Base-by-base conservation (phyloP, 2,888 invertebrate genomes). In the Pristionchus mayeri region DNA sequence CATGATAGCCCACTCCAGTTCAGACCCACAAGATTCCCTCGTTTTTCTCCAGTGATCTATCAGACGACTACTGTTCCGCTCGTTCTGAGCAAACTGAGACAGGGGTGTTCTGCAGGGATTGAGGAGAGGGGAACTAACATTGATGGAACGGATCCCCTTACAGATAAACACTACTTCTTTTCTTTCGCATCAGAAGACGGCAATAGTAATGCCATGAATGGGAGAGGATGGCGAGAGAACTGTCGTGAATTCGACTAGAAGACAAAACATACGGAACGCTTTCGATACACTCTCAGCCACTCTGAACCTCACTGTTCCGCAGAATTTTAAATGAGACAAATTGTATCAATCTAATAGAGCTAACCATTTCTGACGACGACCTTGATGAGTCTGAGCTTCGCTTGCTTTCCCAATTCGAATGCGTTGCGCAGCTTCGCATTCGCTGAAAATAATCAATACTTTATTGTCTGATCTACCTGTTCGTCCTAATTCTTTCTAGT, bases 331-430 rank as follows among this genome's bases (percentile, higher is more conserved):
- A n/a, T n/a, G n/a, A n/a, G n/a, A n/a, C n/a, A n/a, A n/a, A n/a
- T n/a, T n/a, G n/a, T n/a, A n/a, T n/a, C n/a, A n/a, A n/a, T n/a
- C n/a, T n/a, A n/a, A n/a, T n/a, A 67, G 84, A 78, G 67, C 81
- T 18, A 52, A 89, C 91, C 92, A 87, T 93, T 91, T 79, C 90
- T 89, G 84, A 92, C 90, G 83, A 91, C 91, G 86, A 92, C 89
- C 86, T 93, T 93, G 87, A 91, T 90, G 84, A 92, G 87, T 21
- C 93, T 90, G 71, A 91, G 87, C 85, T 91, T 90, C 83, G 90
- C 90, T 83, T 89, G 88, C 86, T 92, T 92, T 76, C 91, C 92
- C 81, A 88, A 86, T 83, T 91, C 90, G 88, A 92, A 92, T 76
- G 92, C 91, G 84, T 89, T 89, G 75, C 87, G 84, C 50, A 92